Conservation (phyloP, 1,140 invertebrate species). For the Penaeus indicus region DNA sequence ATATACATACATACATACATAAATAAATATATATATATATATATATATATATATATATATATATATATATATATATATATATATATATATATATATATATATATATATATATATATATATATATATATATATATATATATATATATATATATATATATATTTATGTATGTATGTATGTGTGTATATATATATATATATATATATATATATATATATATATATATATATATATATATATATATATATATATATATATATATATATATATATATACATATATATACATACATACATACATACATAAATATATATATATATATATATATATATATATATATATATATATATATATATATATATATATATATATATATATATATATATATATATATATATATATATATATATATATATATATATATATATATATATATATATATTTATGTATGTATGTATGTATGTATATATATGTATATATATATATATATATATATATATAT, state of each 20-base stretch:
- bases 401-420: no score
- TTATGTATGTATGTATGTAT: no score
- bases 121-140: no score
- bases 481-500: no score
- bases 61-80: background rate
- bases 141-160: no score
- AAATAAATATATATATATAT: background rate
- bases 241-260: no score
- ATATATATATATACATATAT: background rate
- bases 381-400: no score
- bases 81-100: background rate
- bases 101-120: background rate
- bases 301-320: background rate
- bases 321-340: slow-evolving; percentile 26
- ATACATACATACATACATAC: background rate
- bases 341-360: background rate
- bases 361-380: no score
- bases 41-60: background rate
- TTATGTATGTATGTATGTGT: background rate
- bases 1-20: background rate
- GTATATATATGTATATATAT: no score
- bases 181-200: background rate
- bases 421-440: no score
- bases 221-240: no score
- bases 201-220: no score